Conservation (phyloP, 2,888 invertebrate species). For the Caenorhabditis virilis region DNA sequence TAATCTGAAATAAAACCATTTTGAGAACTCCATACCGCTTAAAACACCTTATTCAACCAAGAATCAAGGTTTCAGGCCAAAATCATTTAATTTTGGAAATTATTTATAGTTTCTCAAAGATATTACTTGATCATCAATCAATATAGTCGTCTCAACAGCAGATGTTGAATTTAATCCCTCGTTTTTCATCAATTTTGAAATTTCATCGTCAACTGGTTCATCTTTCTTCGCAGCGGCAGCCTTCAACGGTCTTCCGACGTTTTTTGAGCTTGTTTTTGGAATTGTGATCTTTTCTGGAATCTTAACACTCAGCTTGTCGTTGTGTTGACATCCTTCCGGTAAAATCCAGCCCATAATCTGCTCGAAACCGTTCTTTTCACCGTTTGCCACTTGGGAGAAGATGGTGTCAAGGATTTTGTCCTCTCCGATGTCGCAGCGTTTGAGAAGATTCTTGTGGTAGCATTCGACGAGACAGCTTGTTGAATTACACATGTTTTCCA, state of each 20-base stretch:
- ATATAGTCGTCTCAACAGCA: not conserved
- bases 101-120: too few species aligned
- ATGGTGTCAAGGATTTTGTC: constrained; percentile 27
- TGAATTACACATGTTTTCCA: constrained; percentile 32
- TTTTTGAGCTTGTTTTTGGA: constrained; percentile 4
- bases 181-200: too few species aligned
- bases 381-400: constrained; percentile 10
- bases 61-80: too few species aligned
- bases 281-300: not conserved
- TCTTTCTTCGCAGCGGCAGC: not conserved
- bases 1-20: too few species aligned
- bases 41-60: too few species aligned
- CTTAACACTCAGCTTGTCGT: not conserved
- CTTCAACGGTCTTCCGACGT: constrained; percentile 1
- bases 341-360: constrained; percentile 22
- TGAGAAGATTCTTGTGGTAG: constrained; percentile 13
- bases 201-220: not conserved
- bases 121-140: constrained; percentile 1
- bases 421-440: constrained; percentile 22
- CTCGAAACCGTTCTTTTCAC: constrained; percentile 8
- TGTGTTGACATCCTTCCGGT: constrained; percentile 18
- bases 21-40: too few species aligned
- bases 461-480: constrained; percentile 25
- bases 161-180: not conserved
- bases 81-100: too few species aligned